Evolutionary conservation across 2,797 vertebrate species (phyloP), one percentile per base, ranked within the genome.

Genomic region (Bryconaethiops microstoma): DNA sequence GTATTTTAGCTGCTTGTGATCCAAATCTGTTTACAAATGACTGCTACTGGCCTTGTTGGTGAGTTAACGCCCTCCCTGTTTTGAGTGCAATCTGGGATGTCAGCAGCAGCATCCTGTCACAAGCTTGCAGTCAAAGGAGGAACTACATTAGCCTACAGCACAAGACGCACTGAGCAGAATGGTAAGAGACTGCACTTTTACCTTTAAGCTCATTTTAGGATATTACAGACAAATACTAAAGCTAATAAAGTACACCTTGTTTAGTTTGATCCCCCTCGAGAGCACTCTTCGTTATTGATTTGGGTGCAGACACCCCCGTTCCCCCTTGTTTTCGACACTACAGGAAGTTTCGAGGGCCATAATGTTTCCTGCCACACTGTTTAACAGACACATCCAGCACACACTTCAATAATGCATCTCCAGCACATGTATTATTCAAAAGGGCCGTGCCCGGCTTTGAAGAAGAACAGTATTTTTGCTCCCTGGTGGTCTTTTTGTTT

Each of bases 181-280:
- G 93, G 93, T 94, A 90, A 85, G 92, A 88, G 54, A 87, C 79
- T 67, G 79, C 45, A 12, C 83, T 2, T 29, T 68, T 48, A 12
- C 19, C 54, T 78, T n/a, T 14, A 23, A 2, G 52, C n/a, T 40
- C 7, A 14, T 23, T 72, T 50, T 21, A n/a, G 10, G 13, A 10
- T 6, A 16, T 64, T 71, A 6, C 21, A 60, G 19, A 45, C 12
- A 9, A 8, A 1, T 54, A 35, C 9, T 17, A 16, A 17, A 25
- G 48, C 23, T 25, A 29, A 10, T 17, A 52, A 23, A 25, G 21
- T 16, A n/a, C 0, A 21, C 4, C 2, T 48, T 70, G 12, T 50
- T 45, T 29, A 29, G 45, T 10, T 52, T 3, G 1, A 19, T 19
- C 7, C 5, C 65, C 52, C 5, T 23, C 7, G 45, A 25, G 21